Base-by-base conservation (phyloP, 2,888 invertebrate species). In the Ophraella communa region DNA sequence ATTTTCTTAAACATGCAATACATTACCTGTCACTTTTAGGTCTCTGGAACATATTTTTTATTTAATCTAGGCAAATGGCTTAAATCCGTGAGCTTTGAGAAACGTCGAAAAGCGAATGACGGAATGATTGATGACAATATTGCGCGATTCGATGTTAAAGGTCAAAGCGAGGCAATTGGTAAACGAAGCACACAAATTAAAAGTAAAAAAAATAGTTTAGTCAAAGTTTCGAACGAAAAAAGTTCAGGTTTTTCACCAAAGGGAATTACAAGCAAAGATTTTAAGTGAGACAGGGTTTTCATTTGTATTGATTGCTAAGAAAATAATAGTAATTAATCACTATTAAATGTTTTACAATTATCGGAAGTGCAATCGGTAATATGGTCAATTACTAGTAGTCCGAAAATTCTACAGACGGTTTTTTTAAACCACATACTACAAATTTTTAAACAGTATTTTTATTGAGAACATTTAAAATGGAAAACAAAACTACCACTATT, bases 41-140 rank as follows among this genome's bases (percentile, higher is more conserved):
- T 56, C 42, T 59, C 18, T 17, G n/a, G 4, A 51, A 59, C n/a
- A 42, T 59, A 51, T 59, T 59, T 59, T 51, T 59, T n/a, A n/a
- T 51, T 59, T 47, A 59, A 59, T 59, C 42, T 27, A 42, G 51
- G 51, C 51, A 51, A 51, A 59, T 33, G 52, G 59, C 42, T 33
- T 8, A 39, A 35, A 42, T 59, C 59, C 11, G 51, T 23, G 27
- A 11, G 59, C 39, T 51, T 52, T 17, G 17, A 42, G 42, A 45
- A 20, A 59, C 49, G 59, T 59, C 59, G 39, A 52, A 52, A 59
- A 35, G 30, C 49, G 49, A 49, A 58, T 47, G 58, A 59, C 39
- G 51, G 18, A 49, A 27, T 59, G 51, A 59, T 59, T 59, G 59
- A 59, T 59, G 51, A 52, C 17, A 42, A 51, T 52, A 35, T 39